phyloP scores from a whole-genome alignment of 1,140 invertebrate genomes.

The Eriosoma lanigerum region DNA sequence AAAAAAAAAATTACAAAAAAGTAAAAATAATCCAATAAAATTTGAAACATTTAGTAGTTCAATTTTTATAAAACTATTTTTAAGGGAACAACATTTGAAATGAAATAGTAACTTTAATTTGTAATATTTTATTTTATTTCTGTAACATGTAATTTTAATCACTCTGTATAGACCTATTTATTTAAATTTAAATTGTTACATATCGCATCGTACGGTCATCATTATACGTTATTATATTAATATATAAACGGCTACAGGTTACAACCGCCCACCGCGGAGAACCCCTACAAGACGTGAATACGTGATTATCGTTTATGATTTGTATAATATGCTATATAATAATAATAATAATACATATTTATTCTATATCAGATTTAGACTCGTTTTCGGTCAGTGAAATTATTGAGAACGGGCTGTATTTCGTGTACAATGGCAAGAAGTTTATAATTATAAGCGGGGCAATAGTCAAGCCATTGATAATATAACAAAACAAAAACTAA shows the following conservation, averaged over 20 bases:
- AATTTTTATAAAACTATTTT: no score
- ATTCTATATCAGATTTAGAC: neutral
- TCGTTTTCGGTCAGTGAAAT: neutral
- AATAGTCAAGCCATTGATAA: neutral
- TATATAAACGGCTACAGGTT: neutral
- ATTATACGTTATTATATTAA: neutral
- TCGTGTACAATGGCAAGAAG: neutral
- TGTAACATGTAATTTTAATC: no score
- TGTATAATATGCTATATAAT: neutral
- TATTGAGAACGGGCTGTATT: neutral
- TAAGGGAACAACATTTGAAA: no score
- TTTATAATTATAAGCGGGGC: conserved; percentile 13
- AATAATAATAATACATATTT: no score
- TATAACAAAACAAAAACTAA: neutral
- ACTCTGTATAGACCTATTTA: no score
- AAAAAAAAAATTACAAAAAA: no score
- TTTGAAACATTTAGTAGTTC: no score
- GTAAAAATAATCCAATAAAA: no score
- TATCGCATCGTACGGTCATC: neutral
- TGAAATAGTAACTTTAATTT: no score
- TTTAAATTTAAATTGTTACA: neutral
- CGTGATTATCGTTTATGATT: neutral
- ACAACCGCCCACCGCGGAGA: neutral
- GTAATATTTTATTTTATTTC: no score
- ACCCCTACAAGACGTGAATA: neutral